Evolutionary conservation across 2,113 vertebrate species (phyloP).

Genomic region (Myotis brandtii): DNA sequence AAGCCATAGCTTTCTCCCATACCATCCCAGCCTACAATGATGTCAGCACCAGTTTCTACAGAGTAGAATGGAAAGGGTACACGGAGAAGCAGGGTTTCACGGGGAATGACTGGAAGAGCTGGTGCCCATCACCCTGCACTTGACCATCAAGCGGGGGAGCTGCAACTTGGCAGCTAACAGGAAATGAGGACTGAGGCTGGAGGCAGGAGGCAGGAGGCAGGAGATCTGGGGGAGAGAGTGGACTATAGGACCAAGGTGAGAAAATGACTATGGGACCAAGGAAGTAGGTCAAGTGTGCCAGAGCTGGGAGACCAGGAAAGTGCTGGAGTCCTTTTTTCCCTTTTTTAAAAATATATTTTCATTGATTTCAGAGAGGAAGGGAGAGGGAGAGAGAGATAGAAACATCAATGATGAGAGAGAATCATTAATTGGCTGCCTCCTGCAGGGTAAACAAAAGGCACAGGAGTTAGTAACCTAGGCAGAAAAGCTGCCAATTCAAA

Average conservation of each 20-base stretch:
- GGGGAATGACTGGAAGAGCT: neutral
- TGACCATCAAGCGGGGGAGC: neutral
- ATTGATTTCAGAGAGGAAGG: too few species aligned
- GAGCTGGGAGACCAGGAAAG: neutral
- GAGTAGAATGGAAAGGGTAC: neutral
- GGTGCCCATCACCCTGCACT: neutral
- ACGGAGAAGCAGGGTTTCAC: neutral
- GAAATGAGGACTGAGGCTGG: neutral
- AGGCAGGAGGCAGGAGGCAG: neutral
- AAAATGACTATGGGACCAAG: neutral
- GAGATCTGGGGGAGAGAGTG: neutral
- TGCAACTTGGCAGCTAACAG: neutral
- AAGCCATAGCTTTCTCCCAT: neutral
- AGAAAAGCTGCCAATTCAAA: neutral
- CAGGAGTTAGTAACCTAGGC: neutral
- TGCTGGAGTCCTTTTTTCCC: neutral
- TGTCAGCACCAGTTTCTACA: neutral
- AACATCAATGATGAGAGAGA: too few species aligned
- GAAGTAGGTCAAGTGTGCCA: neutral
- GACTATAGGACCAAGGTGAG: neutral
- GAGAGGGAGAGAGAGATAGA: too few species aligned
- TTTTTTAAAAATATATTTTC: too few species aligned
- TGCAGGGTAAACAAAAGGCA: neutral
- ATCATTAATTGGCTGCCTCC: too few species aligned
- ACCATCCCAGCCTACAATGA: rapidly evolving